These are phyloP conservation scores for Cryptoblepharus egeriae DNA, from an alignment of 2,797 vertebrate genomes.

Conservation along the genomic window DNA sequence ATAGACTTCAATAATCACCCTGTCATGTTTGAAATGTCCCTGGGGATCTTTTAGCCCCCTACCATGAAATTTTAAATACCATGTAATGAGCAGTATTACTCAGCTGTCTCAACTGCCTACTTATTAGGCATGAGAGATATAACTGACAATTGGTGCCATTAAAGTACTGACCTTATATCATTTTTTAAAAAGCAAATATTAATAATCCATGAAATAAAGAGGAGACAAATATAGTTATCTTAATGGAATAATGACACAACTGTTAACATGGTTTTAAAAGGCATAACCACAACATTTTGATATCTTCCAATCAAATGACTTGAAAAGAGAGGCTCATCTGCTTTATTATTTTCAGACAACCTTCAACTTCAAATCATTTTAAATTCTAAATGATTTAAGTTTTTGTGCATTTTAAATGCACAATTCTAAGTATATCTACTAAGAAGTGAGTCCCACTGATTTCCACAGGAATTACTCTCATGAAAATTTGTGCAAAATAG, in stretches of 20 bases:
- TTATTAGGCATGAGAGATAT: background rate
- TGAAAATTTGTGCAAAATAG: no score
- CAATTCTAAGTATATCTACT: no score
- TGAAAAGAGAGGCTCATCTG: slow-evolving; percentile 12
- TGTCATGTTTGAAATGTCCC: background rate
- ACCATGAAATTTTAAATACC: slow-evolving; percentile 16
- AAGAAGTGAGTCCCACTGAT: no score
- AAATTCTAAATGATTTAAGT: no score
- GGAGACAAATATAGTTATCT: slow-evolving; percentile 20
- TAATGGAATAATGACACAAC: background rate
- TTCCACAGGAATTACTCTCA: no score
- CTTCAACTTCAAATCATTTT: no score
- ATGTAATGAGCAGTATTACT: background rate
- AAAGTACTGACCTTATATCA: background rate
- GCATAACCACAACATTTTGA: slow-evolving; percentile 28
- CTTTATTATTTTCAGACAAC: slow-evolving; percentile 35
- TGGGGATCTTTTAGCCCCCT: background rate
- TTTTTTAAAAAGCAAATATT: slow-evolving; percentile 8
- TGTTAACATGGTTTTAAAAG: slow-evolving; percentile 38
- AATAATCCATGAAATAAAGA: slow-evolving; percentile 20
- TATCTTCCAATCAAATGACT: background rate
- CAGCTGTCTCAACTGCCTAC: background rate
- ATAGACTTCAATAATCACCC: background rate
- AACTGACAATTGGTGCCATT: slow-evolving; percentile 5
- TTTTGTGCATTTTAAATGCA: no score